A percentile compares a stretch with the other conserved stretches of the same genome.
These are phyloP conservation scores for Poicephalus gulielmi DNA, from an alignment of 2,113 vertebrate species.

Conservation along the genomic window DNA sequence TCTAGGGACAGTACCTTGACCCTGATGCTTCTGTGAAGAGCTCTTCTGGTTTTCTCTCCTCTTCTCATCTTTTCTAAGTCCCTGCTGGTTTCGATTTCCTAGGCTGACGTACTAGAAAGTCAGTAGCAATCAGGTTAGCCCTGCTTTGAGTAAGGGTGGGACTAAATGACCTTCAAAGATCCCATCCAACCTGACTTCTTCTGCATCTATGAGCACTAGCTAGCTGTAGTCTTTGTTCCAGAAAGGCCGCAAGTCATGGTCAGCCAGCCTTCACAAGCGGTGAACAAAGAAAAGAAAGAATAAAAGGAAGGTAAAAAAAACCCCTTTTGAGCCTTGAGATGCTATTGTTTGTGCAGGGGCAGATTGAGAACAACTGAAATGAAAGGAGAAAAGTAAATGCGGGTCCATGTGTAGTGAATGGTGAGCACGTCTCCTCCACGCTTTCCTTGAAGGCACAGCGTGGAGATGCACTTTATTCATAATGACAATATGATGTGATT, in stretches of 20 bases:
- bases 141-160: neutral
- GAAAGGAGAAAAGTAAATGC: neutral
- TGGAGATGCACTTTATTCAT: slow-evolving; percentile 50
- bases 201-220: neutral
- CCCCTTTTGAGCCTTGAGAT: neutral
- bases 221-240: neutral
- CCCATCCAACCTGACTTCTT: neutral
- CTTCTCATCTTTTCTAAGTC: neutral
- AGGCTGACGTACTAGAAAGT: neutral
- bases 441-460: neutral
- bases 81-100: neutral
- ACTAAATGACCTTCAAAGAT: neutral
- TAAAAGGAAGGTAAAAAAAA: neutral
- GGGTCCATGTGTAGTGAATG: neutral
- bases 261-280: neutral
- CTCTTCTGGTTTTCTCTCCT: neutral
- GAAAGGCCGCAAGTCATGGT: neutral
- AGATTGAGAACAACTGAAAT: slow-evolving; percentile 6
- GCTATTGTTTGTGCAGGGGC: slow-evolving; percentile 7
- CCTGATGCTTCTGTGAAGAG: neutral
- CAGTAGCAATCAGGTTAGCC: neutral
- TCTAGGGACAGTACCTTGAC: neutral
- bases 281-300: slow-evolving; percentile 28
- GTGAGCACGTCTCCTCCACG: neutral
- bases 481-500: slow-evolving; percentile 64